A percentile compares a stretch with the other conserved stretches of the same genome.
Conservation (phyloP, 1,140 invertebrate species). For the Capitella teleta region DNA sequence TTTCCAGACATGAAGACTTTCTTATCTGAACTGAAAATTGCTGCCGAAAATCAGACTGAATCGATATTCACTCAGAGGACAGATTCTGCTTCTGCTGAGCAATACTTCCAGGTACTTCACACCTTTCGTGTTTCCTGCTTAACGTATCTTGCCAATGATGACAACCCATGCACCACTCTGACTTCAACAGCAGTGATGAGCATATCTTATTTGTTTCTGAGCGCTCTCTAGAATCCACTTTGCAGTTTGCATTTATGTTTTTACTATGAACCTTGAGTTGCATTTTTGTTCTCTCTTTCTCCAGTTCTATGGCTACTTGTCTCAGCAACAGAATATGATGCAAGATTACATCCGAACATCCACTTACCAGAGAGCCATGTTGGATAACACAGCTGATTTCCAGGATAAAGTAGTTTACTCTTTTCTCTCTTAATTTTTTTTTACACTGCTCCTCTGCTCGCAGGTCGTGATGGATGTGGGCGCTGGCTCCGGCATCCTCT, state of each 20-base stretch:
- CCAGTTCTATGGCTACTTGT: slow-evolving; percentile 96
- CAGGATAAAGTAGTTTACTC: slow-evolving; percentile 47
- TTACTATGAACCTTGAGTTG: not conserved
- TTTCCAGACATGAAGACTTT: slow-evolving; percentile 17
- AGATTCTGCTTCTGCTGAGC: slow-evolving; percentile 90
- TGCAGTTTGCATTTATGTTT: not conserved
- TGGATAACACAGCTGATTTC: slow-evolving; percentile 87
- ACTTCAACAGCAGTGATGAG: too few relatives aligned
- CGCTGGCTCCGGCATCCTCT: slow-evolving; percentile 74
- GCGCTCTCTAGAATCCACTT: not conserved
- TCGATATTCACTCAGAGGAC: slow-evolving; percentile 86
- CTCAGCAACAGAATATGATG: slow-evolving; percentile 99
- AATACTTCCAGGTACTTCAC: slow-evolving; percentile 65
- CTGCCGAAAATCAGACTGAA: slow-evolving; percentile 9
- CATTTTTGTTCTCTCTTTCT: slow-evolving; percentile 33
- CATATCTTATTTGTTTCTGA: not conserved
- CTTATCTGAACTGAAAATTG: slow-evolving; percentile 24
- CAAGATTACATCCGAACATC: slow-evolving; percentile 94
- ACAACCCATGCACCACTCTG: too few relatives aligned
- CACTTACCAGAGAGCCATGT: slow-evolving; percentile 94
- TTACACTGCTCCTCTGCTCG: slow-evolving; percentile 6
- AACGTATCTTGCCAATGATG: not conserved
- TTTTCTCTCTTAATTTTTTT: not conserved
- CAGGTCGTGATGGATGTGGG: slow-evolving; percentile 89
- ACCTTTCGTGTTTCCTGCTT: not conserved